Evolutionary conservation across 2,888 invertebrate genomes (phyloP).

Genomic region (Stenchaetothrips biformis): DNA sequence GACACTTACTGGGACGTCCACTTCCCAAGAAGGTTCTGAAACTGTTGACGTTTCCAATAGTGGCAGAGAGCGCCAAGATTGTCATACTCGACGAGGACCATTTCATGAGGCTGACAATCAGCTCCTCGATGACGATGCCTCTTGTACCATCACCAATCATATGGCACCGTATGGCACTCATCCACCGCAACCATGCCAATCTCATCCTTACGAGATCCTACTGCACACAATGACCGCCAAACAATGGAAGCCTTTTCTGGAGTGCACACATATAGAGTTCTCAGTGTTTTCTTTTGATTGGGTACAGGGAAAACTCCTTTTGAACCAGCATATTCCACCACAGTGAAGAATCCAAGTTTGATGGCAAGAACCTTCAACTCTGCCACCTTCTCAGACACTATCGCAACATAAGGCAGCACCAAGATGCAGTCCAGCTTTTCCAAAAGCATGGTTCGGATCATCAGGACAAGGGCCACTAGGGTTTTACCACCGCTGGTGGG

Average conservation of each 20-base stretch:
- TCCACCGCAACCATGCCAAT: not conserved
- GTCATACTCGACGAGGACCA: not conserved
- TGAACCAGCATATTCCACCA: not conserved
- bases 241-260: not conserved
- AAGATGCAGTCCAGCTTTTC: not conserved
- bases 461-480: not conserved
- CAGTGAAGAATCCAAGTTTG: not conserved
- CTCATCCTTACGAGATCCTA: not conserved
- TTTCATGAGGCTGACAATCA: not conserved
- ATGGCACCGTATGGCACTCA: not conserved
- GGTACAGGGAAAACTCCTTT: not conserved
- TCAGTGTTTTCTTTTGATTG: not conserved
- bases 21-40: no score
- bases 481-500: not conserved
- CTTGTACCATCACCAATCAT: not conserved
- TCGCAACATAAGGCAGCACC: not conserved
- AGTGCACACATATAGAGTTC: conserved; percentile 1
- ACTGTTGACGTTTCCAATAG: not conserved
- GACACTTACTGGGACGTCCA: no score
- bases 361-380: not conserved
- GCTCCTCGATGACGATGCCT: not conserved
- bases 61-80: not conserved
- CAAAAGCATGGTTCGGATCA: not conserved
- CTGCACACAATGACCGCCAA: not conserved
- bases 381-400: not conserved